Evolutionary conservation across 2,797 vertebrate species (phyloP), one percentile per base, ranked within the genome.

Genomic region (Rousettus madagascariensis): DNA sequence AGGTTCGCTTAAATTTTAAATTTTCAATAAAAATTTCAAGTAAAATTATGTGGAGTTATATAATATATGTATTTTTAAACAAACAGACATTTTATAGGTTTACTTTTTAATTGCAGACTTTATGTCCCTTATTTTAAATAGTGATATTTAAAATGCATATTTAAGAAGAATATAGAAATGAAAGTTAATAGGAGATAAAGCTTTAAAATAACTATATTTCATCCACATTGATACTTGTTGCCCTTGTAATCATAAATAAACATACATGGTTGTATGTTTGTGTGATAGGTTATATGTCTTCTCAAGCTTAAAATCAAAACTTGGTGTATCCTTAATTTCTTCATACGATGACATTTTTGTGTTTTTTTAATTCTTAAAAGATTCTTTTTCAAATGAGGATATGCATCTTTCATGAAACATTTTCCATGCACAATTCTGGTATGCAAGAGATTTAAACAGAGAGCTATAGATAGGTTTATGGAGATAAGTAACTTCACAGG

Each of bases 401-500:
- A 46, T 74, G 13, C 30, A 30, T 90, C 63, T 96, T 89, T 49
- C 68, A 33, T 78, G 61, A 95, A 59, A 68, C 33, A 69, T 95
- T 87, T 94, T 86, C 80, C 66, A 41, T 6, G 0, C 30, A 26
- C 86, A 82, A 96, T 90, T 97, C 95, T 96, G 95, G 53, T 86
- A 61, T 94, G 97, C 83, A 93, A 93, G 97, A 97, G 96, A 97
- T 98, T 97, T 97, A 98, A 98, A 97, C 98, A 98, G 98, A 98
- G 98, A 98, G 98, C 99, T 99, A 98, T 99, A 99, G 99, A 98
- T 98, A 99, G 98, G 98, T 98, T 98, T 98, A 98, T 98, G 98
- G 98, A 99, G 99, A 99, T 98, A 98, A 98, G 98, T 99, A 98
- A 99, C 99, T 99, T 99, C 98, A 99, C 98, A 98, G 99, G 96